Percentiles rank a stretch among this genome's conserved stretches.
These are phyloP conservation scores for Galago senegalensis DNA, from an alignment of 2,797 vertebrate species.

Conservation along the genomic window DNA sequence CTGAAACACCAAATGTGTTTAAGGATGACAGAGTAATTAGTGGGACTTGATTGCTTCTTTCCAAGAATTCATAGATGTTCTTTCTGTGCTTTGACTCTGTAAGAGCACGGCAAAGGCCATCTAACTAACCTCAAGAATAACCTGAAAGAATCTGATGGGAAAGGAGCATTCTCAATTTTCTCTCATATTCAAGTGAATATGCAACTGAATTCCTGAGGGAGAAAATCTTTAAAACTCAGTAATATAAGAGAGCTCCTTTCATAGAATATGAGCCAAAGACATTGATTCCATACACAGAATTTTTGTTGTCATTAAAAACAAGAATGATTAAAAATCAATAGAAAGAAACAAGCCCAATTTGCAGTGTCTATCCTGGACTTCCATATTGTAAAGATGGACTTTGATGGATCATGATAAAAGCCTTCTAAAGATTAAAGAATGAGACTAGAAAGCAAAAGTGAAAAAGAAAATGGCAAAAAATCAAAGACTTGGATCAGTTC, in stretches of 20 bases:
- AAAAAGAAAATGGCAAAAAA: constrained; percentile 5
- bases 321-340: constrained; percentile 19
- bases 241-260: background rate
- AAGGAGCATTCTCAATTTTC: background rate
- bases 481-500: constrained; percentile 25
- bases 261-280: background rate
- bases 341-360: constrained; percentile 18
- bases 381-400: background rate
- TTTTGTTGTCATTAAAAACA: background rate
- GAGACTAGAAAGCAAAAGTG: background rate
- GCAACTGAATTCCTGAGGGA: background rate
- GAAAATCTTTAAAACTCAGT: background rate
- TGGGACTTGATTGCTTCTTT: background rate
- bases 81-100: background rate
- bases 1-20: constrained; percentile 28
- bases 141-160: background rate
- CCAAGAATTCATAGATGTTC: background rate
- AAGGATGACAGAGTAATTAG: background rate
- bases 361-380: background rate
- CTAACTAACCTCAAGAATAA: background rate
- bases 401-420: background rate
- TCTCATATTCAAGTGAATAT: background rate
- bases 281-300: background rate
- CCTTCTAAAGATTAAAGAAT: constrained; percentile 1
- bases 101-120: background rate